Evolutionary conservation across 2,797 vertebrate genomes (phyloP).

Genomic region (Enteromius afrohamiltoni): DNA sequence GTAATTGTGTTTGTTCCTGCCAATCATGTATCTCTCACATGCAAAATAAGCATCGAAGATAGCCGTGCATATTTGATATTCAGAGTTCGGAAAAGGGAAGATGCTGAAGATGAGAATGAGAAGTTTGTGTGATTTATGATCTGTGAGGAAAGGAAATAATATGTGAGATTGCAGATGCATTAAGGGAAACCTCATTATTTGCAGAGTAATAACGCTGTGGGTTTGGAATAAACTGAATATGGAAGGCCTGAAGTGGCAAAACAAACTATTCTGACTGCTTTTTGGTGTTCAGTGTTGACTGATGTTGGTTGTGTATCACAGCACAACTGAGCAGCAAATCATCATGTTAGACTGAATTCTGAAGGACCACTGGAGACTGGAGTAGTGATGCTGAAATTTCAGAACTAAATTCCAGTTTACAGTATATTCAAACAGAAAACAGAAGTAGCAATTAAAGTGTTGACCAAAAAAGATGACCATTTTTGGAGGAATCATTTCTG

Average conservation of each 20-base stretch:
- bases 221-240: background rate
- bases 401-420: background rate
- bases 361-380: background rate
- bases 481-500: too few species aligned
- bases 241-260: too few species aligned
- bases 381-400: background rate
- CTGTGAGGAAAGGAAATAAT: background rate
- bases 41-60: too few species aligned
- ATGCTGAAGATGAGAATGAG: background rate
- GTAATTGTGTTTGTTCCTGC: background rate
- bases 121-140: background rate
- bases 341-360: too few species aligned
- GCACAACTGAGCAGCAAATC: too few species aligned
- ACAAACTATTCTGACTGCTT: background rate
- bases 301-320: background rate
- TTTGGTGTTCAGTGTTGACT: too few species aligned
- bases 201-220: background rate
- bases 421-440: background rate
- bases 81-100: too few species aligned
- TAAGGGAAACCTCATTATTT: background rate
- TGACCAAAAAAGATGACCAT: too few species aligned
- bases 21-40: background rate
- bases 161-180: background rate
- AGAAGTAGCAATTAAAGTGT: too few species aligned
- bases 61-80: background rate